phyloP scores from a whole-genome alignment of 53 echinoderm and acorn worm species.

The Zoroaster sp. region DNA sequence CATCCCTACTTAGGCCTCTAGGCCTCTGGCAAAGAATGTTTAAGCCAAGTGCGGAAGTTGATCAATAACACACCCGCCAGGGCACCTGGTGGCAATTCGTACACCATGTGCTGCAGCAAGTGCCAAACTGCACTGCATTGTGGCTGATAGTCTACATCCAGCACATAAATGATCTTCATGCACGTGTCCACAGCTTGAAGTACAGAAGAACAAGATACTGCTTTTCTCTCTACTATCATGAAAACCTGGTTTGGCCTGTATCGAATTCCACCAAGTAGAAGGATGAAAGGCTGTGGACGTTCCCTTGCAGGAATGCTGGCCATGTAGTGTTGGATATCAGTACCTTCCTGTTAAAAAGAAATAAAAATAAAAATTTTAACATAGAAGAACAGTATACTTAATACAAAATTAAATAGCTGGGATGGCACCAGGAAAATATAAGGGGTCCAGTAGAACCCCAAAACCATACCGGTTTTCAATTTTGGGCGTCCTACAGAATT shows the following conservation, averaged over 20 bases:
- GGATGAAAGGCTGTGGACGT: slow-evolving; percentile 47
- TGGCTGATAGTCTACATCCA: slow-evolving; percentile 58
- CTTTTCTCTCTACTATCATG: slow-evolving; percentile 24
- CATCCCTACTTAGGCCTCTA: slow-evolving; percentile 1
- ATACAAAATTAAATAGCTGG: neutral
- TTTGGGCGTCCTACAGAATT: no score
- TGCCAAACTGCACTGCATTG: slow-evolving; percentile 62
- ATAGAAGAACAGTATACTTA: neutral
- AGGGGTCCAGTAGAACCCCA: neutral
- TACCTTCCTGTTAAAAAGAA: slow-evolving; percentile 18
- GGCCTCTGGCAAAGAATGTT: no score
- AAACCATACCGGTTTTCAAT: neutral
- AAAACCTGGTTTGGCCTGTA: slow-evolving; percentile 36
- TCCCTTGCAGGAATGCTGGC: neutral
- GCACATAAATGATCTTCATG: slow-evolving; percentile 48
- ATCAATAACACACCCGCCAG: no score
- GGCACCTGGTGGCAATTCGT: slow-evolving; percentile 13
- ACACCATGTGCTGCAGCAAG: slow-evolving; percentile 51
- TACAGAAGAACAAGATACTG: slow-evolving; percentile 3
- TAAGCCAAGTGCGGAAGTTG: slow-evolving; percentile 45
- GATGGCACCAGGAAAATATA: neutral
- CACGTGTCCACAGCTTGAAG: slow-evolving; percentile 35
- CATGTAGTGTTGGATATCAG: neutral
- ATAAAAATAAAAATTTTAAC: neutral
- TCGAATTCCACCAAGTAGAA: slow-evolving; percentile 22